These are phyloP conservation scores for Lordiphosa fenestrarum DNA, from an alignment of 2,888 invertebrate genomes.

Conservation along the genomic window DNA sequence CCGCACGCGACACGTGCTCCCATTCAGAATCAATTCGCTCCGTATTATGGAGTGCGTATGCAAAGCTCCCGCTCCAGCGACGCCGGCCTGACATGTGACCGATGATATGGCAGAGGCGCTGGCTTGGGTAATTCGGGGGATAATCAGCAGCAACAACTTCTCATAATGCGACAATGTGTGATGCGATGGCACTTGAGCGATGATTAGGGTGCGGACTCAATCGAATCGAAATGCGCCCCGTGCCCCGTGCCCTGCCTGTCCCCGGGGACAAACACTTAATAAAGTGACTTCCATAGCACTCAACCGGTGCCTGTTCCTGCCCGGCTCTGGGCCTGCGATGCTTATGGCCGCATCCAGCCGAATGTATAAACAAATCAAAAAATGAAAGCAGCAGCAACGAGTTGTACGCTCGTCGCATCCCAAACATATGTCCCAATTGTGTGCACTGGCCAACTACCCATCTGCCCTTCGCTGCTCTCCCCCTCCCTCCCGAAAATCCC, in stretches of 20 bases:
- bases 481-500: constrained; percentile 7
- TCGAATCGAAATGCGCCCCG: constrained; percentile 28
- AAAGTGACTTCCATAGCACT: constrained; percentile 43
- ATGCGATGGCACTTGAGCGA: constrained; percentile 50
- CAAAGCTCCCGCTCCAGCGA: constrained; percentile 18
- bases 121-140: constrained; percentile 43
- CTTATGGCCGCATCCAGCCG: constrained; percentile 10
- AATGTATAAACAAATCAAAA: constrained; percentile 15
- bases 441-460: constrained; percentile 50
- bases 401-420: constrained; percentile 17
- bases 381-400: constrained; percentile 8
- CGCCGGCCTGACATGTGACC: constrained; percentile 30
- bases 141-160: constrained; percentile 45
- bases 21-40: constrained; percentile 76
- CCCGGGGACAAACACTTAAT: constrained; percentile 35
- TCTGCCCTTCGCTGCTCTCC: constrained; percentile 1
- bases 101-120: constrained; percentile 23
- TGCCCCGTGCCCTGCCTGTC: no score
- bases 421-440: constrained; percentile 73
- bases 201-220: constrained; percentile 51
- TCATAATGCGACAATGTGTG: constrained; percentile 50
- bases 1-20: constrained; percentile 68
- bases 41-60: constrained; percentile 41
- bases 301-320: constrained; percentile 26
- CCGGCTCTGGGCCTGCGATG: constrained; percentile 6